These are phyloP conservation scores for Megaptera novaeangliae DNA, from an alignment of 2,113 vertebrate genomes.

Conservation along the genomic window DNA sequence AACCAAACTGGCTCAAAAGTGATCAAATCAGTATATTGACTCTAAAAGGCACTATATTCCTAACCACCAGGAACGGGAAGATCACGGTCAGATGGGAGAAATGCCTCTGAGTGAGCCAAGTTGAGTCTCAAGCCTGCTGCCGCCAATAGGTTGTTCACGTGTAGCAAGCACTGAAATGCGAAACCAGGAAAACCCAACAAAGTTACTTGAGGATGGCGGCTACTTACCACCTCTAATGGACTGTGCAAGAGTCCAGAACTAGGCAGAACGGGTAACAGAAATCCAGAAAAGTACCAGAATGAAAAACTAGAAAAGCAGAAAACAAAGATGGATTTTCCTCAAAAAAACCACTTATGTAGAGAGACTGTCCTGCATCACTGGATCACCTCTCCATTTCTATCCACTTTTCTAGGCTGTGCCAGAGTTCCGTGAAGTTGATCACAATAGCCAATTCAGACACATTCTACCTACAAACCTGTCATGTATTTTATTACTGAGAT, in stretches of 20 bases:
- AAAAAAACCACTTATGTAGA: neutral
- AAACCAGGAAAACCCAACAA: neutral
- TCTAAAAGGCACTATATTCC: neutral
- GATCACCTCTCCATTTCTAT: neutral
- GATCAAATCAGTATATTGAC: neutral
- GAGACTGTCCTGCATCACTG: neutral
- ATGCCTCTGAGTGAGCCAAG: neutral
- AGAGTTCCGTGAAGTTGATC: neutral
- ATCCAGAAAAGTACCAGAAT: neutral
- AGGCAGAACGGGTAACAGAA: neutral
- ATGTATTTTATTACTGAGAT: slow-evolving; percentile 1
- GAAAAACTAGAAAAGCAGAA: neutral
- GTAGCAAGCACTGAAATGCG: neutral
- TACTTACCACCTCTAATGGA: neutral
- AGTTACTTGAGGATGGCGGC: neutral
- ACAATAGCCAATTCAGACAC: neutral
- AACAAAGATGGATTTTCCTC: neutral
- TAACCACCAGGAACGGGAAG: neutral
- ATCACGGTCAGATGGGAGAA: neutral
- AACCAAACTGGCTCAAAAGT: neutral
- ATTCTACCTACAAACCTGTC: neutral
- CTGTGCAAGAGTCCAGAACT: neutral
- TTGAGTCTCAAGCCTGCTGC: neutral
- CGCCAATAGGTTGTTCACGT: neutral
- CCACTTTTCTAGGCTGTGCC: neutral